Evolutionary conservation across 2,888 invertebrate species (phyloP).

Genomic region (Heliconius ismenius): DNA sequence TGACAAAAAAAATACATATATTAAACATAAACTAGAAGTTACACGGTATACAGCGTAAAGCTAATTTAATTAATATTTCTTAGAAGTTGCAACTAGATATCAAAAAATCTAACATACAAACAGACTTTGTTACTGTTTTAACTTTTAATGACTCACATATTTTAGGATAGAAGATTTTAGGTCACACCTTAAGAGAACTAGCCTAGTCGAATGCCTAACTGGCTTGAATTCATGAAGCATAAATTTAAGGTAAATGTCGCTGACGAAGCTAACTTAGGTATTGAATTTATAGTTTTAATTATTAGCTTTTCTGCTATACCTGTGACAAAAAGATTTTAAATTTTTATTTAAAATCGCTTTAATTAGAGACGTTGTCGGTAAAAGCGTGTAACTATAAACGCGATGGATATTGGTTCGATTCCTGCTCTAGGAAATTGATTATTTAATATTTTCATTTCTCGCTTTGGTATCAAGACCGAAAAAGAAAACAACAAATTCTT

Average conservation of each 20-base stretch:
- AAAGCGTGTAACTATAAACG: no score
- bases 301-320: neutral
- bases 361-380: no score
- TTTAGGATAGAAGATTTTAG: constrained; percentile 20
- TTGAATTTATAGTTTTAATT: neutral
- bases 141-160: constrained; percentile 4
- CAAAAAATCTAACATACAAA: neutral
- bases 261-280: neutral
- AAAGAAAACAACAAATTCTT: neutral
- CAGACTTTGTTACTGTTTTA: neutral
- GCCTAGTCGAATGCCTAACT: constrained; percentile 6
- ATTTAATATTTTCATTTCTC: neutral
- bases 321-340: neutral
- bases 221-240: constrained; percentile 15
- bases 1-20: neutral
- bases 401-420: no score
- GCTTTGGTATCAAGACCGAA: no score
- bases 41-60: no score
- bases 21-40: no score
- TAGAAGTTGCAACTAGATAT: no score
- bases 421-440: no score
- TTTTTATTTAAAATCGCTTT: neutral
- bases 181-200: constrained; percentile 10
- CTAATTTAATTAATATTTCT: no score
- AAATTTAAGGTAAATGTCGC: constrained; percentile 14